Base-by-base conservation (phyloP, 2,113 vertebrate species). In the Pangasianodon hypophthalmus region DNA sequence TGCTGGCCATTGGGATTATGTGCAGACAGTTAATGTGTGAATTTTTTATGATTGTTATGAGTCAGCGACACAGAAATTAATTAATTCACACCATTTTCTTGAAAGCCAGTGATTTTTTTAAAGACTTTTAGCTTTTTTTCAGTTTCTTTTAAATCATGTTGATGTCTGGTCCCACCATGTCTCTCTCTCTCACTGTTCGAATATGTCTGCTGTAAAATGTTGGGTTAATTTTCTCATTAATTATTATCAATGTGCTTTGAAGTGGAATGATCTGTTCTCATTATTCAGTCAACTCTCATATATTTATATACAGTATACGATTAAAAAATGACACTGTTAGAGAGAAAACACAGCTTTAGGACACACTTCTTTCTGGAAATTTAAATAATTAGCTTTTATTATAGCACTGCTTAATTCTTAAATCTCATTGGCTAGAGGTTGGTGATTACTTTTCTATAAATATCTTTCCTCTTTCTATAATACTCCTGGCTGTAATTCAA, bases 41-140 rank as follows among this genome's bases (percentile, higher is more conserved):
- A 94, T 94, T 90, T 94, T 94, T 93, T 91, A 93, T 93, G 92
- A 91, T 85, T 92, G 82, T 83, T 90, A 90, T 86, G 60, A 91
- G 69, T 92, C 91, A 87, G 32, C 56, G 24, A 32, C 79, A 73
- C 77, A 79, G 32, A 88, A 56, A 79, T 92, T 71, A 44, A 85
- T 90, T 71, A 91, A 67, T 81, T 46, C 58, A 73, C 69, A 85
- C 19, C 77, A 54, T 85, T 89, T 64, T 67, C 84, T 52, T 69
- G 41, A 60, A 88, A 91, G 64, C 50, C 60, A 89, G 69, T 73
- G 46, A 56, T 56, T 69, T 50, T 29, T 29, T 58, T 3, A 19
- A 8, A 9, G 4, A 4, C n/a, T 86, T 21, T 69, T 56, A 46
- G 46, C 6, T 84, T 75, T 77, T 44, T 82, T 84, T 10, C 41